Evolutionary conservation across 1,140 invertebrate genomes (phyloP).

Genomic region (Heliconius eleuchia): DNA sequence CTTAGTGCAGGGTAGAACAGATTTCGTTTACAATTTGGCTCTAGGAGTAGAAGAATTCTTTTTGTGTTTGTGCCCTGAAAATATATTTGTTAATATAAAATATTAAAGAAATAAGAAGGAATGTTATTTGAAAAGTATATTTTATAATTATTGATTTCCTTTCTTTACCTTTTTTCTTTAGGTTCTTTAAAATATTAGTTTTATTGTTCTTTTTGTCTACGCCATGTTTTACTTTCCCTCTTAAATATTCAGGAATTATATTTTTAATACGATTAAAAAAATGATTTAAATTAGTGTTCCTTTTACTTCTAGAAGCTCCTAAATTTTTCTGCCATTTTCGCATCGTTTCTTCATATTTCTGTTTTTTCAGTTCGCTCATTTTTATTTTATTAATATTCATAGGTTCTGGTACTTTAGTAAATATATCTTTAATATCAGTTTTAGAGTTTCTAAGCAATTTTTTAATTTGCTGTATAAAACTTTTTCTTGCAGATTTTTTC

Average conservation of each 20-base stretch:
- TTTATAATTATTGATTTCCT: background rate
- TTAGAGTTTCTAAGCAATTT: conserved; percentile 55
- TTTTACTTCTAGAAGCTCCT: conserved; percentile 47
- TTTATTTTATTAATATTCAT: conserved; percentile 51
- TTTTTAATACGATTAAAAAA: conserved; percentile 52
- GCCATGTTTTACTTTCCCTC: conserved; percentile 48
- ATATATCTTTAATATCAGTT: conserved; percentile 45
- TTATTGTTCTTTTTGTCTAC: conserved; percentile 33
- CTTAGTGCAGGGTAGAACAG: no score
- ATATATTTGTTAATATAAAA: background rate
- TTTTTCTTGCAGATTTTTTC: conserved; percentile 35
- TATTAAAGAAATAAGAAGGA: background rate
- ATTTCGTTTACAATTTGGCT: background rate
- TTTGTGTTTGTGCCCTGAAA: background rate
- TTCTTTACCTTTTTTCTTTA: background rate
- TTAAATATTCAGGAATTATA: conserved; percentile 50
- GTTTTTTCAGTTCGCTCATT: conserved; percentile 46
- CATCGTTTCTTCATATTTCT: conserved; percentile 52
- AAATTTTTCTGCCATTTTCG: conserved; percentile 57
- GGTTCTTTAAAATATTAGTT: background rate
- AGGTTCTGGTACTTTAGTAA: conserved; percentile 45
- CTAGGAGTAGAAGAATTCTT: background rate
- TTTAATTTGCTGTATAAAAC: conserved; percentile 56
- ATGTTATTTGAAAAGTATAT: background rate
- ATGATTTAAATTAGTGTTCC: conserved; percentile 39